Conservation (phyloP, 2,888 invertebrate genomes). For the Chrysolina haemoptera region DNA sequence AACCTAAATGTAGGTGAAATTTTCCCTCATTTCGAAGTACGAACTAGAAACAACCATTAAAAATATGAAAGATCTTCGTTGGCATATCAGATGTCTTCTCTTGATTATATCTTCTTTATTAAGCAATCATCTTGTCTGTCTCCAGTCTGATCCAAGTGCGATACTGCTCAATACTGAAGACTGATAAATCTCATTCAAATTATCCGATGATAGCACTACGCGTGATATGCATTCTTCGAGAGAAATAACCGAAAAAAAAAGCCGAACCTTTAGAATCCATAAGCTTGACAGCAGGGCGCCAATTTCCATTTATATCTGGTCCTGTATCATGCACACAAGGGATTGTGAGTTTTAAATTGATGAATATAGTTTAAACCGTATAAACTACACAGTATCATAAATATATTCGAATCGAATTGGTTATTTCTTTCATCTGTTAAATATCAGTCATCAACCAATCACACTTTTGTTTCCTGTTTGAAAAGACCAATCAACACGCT, state of each 20-base stretch:
- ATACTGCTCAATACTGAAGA: slow-evolving; percentile 10
- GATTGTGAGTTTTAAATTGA: background rate
- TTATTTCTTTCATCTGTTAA: no score
- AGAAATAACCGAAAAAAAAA: slow-evolving; percentile 25
- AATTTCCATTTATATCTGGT: slow-evolving; percentile 42
- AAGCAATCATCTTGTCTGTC: background rate
- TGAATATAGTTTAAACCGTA: slow-evolving; percentile 24
- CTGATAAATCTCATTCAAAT: slow-evolving; percentile 22
- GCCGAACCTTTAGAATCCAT: slow-evolving; percentile 21
- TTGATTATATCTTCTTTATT: no score
- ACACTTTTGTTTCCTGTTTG: no score
- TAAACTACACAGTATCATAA: background rate
- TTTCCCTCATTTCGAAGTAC: no score
- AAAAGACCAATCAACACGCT: no score
- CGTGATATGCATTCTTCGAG: slow-evolving; percentile 11
- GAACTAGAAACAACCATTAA: no score
- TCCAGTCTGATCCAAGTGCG: background rate
- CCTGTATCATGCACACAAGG: slow-evolving; percentile 23
- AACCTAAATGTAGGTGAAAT: no score
- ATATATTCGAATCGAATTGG: background rate
- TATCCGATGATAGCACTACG: slow-evolving; percentile 1
- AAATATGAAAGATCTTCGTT: no score
- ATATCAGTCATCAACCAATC: no score
- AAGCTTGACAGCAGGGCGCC: slow-evolving; percentile 34
- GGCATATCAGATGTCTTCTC: no score